A percentile compares a stretch with the other conserved stretches of the same genome.
phyloP scores from a whole-genome alignment of 2,888 invertebrate genomes.

The Ptycholaimellus sp. region DNA sequence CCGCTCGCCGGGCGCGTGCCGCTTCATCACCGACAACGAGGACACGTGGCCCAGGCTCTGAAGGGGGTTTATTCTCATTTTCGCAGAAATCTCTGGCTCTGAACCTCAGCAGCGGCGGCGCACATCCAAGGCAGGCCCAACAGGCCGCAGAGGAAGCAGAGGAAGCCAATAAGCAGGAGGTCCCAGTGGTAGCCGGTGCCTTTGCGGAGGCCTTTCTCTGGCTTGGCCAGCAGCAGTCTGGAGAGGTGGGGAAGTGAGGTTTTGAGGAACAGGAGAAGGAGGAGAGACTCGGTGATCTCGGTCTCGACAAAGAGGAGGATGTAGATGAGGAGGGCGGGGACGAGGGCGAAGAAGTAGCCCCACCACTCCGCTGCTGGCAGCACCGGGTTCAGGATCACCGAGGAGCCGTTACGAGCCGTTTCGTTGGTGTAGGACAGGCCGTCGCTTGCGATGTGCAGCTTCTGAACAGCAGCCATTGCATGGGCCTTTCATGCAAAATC shows the following conservation, averaged over 20 bases:
- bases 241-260: no score
- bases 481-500: no score
- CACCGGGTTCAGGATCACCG: conserved; percentile 45
- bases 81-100: no score
- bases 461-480: no score
- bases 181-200: conserved; percentile 92
- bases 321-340: conserved; percentile 75
- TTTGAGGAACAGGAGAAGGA: no score
- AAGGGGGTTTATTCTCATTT: no score
- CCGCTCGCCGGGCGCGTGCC: conserved; percentile 83
- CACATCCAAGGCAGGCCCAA: conserved; percentile 23
- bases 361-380: conserved; percentile 33
- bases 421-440: conserved; percentile 50
- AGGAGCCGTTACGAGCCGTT: conserved; percentile 12
- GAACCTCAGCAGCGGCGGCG: no score
- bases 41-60: conserved; percentile 68
- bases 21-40: conserved; percentile 73
- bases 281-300: conserved; percentile 70
- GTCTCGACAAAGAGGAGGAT: conserved; percentile 91
- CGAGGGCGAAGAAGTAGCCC: conserved; percentile 51
- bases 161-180: conserved; percentile 59
- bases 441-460: conserved; percentile 55
- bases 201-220: conserved; percentile 66
- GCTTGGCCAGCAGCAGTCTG: conserved; percentile 73
- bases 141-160: conserved; percentile 41